These are phyloP conservation scores for Deilephila elpenor DNA, from an alignment of 2,888 invertebrate species.

Conservation along the genomic window DNA sequence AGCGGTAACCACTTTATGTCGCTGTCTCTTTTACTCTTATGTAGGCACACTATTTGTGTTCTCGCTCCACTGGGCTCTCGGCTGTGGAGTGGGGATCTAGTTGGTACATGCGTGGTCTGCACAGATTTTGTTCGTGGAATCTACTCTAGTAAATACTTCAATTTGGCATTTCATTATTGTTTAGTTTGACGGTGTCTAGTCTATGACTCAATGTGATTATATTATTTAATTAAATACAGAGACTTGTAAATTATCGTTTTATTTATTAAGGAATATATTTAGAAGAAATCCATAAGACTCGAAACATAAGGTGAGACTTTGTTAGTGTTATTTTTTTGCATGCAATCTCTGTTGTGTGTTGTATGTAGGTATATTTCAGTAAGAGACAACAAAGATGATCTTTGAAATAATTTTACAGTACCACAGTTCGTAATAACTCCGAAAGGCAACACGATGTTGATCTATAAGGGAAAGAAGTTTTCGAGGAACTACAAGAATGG, in stretches of 20 bases:
- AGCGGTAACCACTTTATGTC: too few relatives aligned
- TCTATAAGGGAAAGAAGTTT: conserved; percentile 50
- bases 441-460: conserved; percentile 57
- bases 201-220: too few relatives aligned
- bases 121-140: too few relatives aligned
- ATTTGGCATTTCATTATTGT: too few relatives aligned
- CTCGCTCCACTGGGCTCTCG: too few relatives aligned
- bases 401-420: background rate
- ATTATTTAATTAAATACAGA: too few relatives aligned
- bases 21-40: too few relatives aligned
- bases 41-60: too few relatives aligned
- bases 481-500: conserved; percentile 64
- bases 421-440: conserved; percentile 38
- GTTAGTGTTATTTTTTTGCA: background rate
- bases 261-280: background rate
- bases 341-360: background rate
- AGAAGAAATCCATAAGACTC: background rate
- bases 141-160: too few relatives aligned
- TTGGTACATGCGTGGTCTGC: too few relatives aligned
- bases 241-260: too few relatives aligned
- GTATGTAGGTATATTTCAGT: background rate
- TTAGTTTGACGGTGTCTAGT: background rate
- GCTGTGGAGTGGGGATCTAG: too few relatives aligned
- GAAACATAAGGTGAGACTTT: conserved; percentile 9
- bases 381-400: background rate